Conservation (phyloP, 2,888 invertebrate genomes). For the Ectobius pallidus region DNA sequence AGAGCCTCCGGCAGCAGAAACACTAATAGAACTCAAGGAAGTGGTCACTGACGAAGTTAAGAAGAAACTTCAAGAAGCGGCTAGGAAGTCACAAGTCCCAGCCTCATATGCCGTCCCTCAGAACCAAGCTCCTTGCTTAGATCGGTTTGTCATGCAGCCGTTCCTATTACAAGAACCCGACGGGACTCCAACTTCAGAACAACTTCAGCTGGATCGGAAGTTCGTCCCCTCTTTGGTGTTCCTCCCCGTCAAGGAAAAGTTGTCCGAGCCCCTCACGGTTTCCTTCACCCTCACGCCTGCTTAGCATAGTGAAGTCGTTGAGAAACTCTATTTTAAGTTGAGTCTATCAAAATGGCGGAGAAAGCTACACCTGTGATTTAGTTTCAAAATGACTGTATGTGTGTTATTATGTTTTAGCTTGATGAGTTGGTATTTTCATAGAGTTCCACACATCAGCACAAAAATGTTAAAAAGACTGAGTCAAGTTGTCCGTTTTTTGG, state of each 20-base stretch:
- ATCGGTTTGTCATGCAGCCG: constrained; percentile 85
- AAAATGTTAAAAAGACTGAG: constrained; percentile 44
- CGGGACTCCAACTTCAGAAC: constrained; percentile 57
- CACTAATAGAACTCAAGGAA: constrained; percentile 41
- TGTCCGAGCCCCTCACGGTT: constrained; percentile 84
- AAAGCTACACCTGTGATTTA: constrained; percentile 61
- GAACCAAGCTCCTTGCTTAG: constrained; percentile 45
- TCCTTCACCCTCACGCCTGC: constrained; percentile 94
- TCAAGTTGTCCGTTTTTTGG: constrained; percentile 40
- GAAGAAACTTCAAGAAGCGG: constrained; percentile 59
- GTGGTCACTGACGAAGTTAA: constrained; percentile 54
- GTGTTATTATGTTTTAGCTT: constrained; percentile 32
- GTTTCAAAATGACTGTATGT: constrained; percentile 39
- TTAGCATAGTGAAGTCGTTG: constrained; percentile 56
- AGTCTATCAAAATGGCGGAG: constrained; percentile 50
- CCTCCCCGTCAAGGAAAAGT: constrained; percentile 88
- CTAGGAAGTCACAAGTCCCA: constrained; percentile 62
- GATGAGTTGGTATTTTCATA: constrained; percentile 37
- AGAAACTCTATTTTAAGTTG: constrained; percentile 7
- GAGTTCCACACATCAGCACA: constrained; percentile 41
- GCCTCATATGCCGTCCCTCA: constrained; percentile 71
- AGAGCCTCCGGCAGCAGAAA: constrained; percentile 30
- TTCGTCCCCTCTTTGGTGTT: constrained; percentile 93
- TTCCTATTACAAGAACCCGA: constrained; percentile 79
- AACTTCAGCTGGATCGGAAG: constrained; percentile 54